phyloP scores from a whole-genome alignment of 2,113 vertebrate genomes.

The Lepisosteus osseus region DNA sequence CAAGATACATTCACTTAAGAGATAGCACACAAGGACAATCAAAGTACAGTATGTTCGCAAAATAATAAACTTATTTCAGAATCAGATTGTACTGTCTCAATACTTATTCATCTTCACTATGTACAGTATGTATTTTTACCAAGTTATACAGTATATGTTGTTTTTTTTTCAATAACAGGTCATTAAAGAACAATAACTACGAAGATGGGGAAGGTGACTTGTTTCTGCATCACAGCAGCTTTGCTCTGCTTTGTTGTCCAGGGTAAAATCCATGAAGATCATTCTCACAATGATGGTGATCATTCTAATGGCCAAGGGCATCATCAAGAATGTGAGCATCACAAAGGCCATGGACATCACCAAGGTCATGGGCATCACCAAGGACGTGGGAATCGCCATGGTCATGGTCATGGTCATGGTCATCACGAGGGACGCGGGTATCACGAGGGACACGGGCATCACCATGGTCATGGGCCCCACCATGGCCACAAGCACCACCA shows the following conservation, averaged over 20 bases:
- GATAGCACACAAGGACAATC: too few species aligned
- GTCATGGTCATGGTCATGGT: background rate
- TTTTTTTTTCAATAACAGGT: too few species aligned
- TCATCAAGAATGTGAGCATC: too few species aligned
- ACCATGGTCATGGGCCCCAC: background rate
- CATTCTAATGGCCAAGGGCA: background rate
- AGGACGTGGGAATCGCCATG: too few species aligned
- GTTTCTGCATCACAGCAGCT: constrained; percentile 9
- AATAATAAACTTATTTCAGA: too few species aligned
- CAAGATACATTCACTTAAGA: too few species aligned
- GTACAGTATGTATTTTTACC: too few species aligned
- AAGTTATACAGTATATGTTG: too few species aligned
- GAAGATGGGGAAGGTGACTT: constrained; percentile 15
- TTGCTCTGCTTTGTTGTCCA: constrained; percentile 8
- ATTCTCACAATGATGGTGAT: background rate
- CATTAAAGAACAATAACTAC: background rate
- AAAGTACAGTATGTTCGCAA: too few species aligned
- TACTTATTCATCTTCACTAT: too few species aligned
- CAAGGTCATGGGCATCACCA: too few species aligned
- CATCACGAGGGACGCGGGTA: background rate
- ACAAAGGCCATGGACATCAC: background rate
- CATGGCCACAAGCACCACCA: background rate
- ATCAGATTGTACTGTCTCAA: too few species aligned
- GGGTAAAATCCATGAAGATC: background rate
- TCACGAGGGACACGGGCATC: background rate